These are phyloP conservation scores for Ligdia adustata DNA, from an alignment of 2,888 invertebrate species.

Conservation along the genomic window DNA sequence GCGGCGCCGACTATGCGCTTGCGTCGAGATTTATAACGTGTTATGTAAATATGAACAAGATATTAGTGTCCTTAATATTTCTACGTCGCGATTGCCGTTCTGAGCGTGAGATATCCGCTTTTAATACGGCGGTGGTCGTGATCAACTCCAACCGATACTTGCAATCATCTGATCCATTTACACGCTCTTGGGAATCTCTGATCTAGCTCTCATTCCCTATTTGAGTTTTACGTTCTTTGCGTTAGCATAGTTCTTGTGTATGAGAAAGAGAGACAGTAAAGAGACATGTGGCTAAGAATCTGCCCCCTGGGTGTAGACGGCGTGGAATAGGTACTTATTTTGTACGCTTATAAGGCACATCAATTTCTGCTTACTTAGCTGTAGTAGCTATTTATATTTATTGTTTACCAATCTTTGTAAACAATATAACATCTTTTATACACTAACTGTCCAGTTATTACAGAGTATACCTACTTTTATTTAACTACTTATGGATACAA, in stretches of 20 bases:
- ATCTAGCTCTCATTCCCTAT: background rate
- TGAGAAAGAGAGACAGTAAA: background rate
- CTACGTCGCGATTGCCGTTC: slow-evolving; percentile 74
- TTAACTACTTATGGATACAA: too few relatives aligned
- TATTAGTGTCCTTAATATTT: slow-evolving; percentile 82
- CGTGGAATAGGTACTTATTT: too few relatives aligned
- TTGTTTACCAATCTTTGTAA: too few relatives aligned
- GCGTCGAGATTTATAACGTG: slow-evolving; percentile 75
- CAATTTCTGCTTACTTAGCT: too few relatives aligned
- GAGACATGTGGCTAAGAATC: background rate
- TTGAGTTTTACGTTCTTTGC: background rate
- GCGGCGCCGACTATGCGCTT: slow-evolving; percentile 64
- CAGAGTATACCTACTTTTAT: too few relatives aligned
- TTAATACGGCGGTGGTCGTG: slow-evolving; percentile 56
- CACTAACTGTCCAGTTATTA: too few relatives aligned
- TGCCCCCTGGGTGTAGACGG: background rate
- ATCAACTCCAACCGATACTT: slow-evolving; percentile 55
- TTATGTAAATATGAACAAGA: slow-evolving; percentile 80
- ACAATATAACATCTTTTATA: too few relatives aligned
- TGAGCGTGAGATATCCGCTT: slow-evolving; percentile 68
- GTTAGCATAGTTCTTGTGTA: background rate
- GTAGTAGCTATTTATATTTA: too few relatives aligned
- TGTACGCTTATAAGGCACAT: too few relatives aligned
- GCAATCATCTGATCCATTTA: slow-evolving; percentile 63
- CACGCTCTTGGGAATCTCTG: slow-evolving; percentile 47